Percentiles rank a stretch among this genome's conserved stretches.
Evolutionary conservation across 1,140 invertebrate species (phyloP).

Genomic region (Cydia fagiglandana): DNA sequence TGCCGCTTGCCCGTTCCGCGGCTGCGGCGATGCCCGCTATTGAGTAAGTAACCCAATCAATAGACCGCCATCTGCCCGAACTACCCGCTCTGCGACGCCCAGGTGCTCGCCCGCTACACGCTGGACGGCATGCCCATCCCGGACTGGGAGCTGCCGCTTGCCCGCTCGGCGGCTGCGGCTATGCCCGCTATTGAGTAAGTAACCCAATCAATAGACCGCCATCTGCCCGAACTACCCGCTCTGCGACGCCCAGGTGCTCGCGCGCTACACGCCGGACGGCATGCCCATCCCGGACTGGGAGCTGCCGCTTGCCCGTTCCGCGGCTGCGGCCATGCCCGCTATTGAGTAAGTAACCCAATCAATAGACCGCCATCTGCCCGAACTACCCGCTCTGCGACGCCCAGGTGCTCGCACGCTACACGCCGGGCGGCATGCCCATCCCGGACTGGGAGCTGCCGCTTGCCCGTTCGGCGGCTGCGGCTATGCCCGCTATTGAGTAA

Average conservation of each 20-base stretch:
- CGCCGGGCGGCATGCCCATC: slow-evolving; percentile 33
- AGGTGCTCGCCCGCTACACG: slow-evolving; percentile 44
- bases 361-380: slow-evolving; percentile 57
- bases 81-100: slow-evolving; percentile 62
- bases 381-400: slow-evolving; percentile 64
- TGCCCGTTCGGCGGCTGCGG: not conserved
- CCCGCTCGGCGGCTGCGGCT: not conserved
- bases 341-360: too few species aligned
- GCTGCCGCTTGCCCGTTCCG: not conserved
- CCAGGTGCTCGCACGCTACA: slow-evolving; percentile 45
- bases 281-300: not conserved
- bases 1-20: not conserved
- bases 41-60: too few species aligned
- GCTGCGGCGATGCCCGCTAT: not conserved
- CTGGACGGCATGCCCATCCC: slow-evolving; percentile 33
- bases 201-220: too few species aligned
- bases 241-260: slow-evolving; percentile 54
- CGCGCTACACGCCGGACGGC: slow-evolving; percentile 41
- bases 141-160: not conserved
- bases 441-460: not conserved
- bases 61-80: slow-evolving; percentile 60
- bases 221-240: slow-evolving; percentile 63
- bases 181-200: too few species aligned
- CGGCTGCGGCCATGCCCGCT: not conserved
- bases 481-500: not conserved